Evolutionary conservation across 2,797 vertebrate genomes (phyloP), one percentile per base, ranked within the genome.

Genomic region (Sebastes kiyomatsui): DNA sequence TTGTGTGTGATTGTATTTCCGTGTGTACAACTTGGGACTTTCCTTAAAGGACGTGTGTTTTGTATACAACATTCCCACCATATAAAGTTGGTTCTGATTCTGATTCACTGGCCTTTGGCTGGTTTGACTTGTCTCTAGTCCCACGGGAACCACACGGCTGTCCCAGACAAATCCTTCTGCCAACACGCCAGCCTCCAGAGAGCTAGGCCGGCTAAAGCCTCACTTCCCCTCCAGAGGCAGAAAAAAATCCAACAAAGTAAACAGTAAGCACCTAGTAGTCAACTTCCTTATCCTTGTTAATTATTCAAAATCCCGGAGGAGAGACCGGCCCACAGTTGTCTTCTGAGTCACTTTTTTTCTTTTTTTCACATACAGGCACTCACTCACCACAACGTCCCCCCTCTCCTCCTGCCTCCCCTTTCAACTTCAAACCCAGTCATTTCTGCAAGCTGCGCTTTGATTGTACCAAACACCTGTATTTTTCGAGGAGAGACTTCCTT

Each of bases 381-480:
- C 94, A 94, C 91, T 92, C 93, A 93, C 87, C 93, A 92, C 88
- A 76, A 64, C 28, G 33, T 7, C 86, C 85, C 83, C 85, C 84
- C 85, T 55, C 75, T 69, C 80, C 86, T 70, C 81, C 87, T 69
- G 70, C 92, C 93, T 90, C 92, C 90, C 79, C 94, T 95, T 96
- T 96, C 93, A 94, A 95, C 93, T 94, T 94, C 94, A 94, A 95
- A 96, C 94, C 94, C 92, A 92, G 93, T 95, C 92, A 94, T 96
- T 96, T 96, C 92, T 95, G 93, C 92, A 89, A 94, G 93, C 93
- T 91, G 91, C 83, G 88, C 96, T 96, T 96, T 96, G 96, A 96
- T 96, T 95, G 94, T 92, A 93, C 80, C 91, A 93, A 96, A 96
- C 96, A 96, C 96, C 96, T 96, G 96, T 96, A 96, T 95, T 96